phyloP scores from a whole-genome alignment of 2,797 vertebrate species.

The Dipus sagitta region DNA sequence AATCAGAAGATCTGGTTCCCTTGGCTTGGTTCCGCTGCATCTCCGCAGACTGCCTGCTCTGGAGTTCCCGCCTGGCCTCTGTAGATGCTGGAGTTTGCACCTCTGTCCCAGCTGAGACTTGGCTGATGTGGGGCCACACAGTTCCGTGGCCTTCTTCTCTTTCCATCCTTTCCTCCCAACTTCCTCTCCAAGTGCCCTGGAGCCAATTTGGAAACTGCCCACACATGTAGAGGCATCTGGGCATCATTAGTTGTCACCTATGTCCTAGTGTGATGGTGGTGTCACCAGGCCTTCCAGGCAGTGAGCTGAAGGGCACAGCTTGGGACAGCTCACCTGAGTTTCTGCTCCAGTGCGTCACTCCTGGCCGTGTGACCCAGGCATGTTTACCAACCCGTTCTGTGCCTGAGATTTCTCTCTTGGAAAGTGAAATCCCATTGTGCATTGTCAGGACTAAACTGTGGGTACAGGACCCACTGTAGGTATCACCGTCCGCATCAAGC shows the following conservation, averaged over 20 bases:
- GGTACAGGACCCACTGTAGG: background rate
- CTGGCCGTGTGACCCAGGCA: background rate
- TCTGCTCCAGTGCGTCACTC: background rate
- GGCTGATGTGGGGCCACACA: background rate
- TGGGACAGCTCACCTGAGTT: too few relatives aligned
- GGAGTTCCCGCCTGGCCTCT: background rate
- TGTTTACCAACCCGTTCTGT: background rate
- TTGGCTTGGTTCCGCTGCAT: background rate
- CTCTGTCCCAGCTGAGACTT: background rate
- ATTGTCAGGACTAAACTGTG: too few relatives aligned
- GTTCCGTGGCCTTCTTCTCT: background rate
- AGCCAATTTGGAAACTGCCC: too few relatives aligned
- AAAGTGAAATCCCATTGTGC: background rate
- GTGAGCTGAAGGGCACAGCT: background rate
- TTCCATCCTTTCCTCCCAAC: background rate
- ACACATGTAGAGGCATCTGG: background rate
- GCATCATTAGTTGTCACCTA: fast-evolving
- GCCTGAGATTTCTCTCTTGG: background rate
- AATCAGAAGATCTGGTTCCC: too few relatives aligned
- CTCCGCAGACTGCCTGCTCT: background rate
- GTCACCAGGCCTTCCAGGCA: background rate
- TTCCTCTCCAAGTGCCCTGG: background rate
- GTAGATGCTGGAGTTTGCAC: background rate
- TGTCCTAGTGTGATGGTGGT: background rate
- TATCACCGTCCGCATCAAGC: background rate